These are phyloP conservation scores for Catostomus latipinnis DNA, from an alignment of 2,797 vertebrate genomes.

Conservation along the genomic window DNA sequence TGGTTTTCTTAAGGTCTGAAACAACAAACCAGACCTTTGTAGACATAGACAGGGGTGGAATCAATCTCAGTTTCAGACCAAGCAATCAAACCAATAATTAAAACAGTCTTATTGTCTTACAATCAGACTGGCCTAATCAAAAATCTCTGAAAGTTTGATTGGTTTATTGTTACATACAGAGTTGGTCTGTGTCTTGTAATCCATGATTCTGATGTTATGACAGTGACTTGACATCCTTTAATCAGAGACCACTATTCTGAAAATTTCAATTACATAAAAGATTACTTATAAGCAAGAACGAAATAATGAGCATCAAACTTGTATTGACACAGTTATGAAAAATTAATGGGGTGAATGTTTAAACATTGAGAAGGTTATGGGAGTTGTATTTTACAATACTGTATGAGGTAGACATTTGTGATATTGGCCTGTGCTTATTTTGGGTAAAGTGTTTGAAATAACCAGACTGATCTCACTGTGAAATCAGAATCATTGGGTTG, in stretches of 20 bases:
- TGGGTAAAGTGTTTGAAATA: conserved; percentile 6
- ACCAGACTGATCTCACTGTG: background rate
- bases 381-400: too few relatives aligned
- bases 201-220: background rate
- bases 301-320: background rate
- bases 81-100: too few relatives aligned
- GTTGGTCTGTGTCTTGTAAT: background rate
- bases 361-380: too few relatives aligned
- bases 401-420: too few relatives aligned
- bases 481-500: too few relatives aligned
- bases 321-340: background rate
- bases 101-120: background rate
- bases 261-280: background rate
- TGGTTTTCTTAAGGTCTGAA: too few relatives aligned
- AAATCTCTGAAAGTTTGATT: background rate
- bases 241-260: background rate
- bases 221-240: background rate
- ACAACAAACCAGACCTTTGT: too few relatives aligned
- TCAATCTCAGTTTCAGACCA: too few relatives aligned
- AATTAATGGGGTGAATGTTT: too few relatives aligned
- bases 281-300: background rate
- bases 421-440: background rate
- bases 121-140: background rate
- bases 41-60: too few relatives aligned
- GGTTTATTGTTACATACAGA: background rate